Conservation (phyloP, 2,888 invertebrate genomes). For the Lasioglossum leucozonium region DNA sequence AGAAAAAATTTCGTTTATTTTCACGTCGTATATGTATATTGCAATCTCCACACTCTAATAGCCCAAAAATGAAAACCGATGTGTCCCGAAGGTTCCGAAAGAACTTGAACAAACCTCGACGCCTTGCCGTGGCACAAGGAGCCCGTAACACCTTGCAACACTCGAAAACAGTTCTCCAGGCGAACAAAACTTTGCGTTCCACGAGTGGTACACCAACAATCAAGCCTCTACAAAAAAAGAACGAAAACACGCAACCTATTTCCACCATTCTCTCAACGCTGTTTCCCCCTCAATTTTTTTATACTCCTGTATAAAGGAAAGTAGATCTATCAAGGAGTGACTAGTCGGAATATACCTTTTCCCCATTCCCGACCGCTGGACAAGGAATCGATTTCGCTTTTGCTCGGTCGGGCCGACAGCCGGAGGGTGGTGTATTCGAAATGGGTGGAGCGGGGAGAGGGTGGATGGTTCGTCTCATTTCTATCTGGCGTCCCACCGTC, state of each 20-base stretch:
- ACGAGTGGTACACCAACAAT: neutral
- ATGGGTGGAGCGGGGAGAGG: neutral
- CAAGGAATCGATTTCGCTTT: constrained; percentile 35
- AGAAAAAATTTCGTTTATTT: neutral
- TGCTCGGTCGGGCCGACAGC: constrained; percentile 7
- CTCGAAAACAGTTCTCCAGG: neutral
- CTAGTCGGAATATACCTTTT: neutral
- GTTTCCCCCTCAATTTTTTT: neutral
- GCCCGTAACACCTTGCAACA: neutral
- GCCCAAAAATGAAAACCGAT: neutral
- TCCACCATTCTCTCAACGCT: neutral
- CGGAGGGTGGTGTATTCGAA: neutral
- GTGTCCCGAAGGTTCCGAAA: neutral
- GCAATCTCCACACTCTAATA: neutral
- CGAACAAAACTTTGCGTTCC: neutral
- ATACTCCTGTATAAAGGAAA: neutral
- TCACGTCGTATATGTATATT: neutral
- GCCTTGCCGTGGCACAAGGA: neutral
- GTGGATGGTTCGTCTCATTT: constrained; percentile 19
- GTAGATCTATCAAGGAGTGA: neutral
- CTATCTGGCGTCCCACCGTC: neutral
- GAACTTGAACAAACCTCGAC: neutral
- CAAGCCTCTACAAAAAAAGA: neutral
- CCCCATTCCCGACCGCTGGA: neutral
- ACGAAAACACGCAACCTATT: neutral